These are phyloP conservation scores for Bufo bufo DNA, from an alignment of 2,113 vertebrate genomes.

Conservation along the genomic window DNA sequence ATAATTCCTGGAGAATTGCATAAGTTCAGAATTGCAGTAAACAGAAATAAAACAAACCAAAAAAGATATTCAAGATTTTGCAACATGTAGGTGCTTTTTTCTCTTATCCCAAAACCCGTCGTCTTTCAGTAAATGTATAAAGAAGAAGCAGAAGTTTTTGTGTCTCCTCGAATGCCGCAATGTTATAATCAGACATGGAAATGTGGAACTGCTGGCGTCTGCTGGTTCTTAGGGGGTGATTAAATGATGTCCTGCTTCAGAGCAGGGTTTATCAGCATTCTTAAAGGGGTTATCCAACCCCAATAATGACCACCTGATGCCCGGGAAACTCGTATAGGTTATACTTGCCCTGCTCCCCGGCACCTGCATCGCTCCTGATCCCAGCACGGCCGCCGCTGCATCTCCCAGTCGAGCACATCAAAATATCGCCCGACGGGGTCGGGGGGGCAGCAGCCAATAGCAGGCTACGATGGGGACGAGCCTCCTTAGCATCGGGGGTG, in stretches of 20 bases:
- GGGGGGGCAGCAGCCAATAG: too few species aligned
- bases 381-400: too few species aligned
- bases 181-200: background rate
- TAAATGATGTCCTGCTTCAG: background rate
- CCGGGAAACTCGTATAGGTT: too few species aligned
- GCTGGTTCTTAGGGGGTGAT: background rate
- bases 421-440: too few species aligned
- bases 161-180: background rate
- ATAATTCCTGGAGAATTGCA: background rate
- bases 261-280: too few species aligned
- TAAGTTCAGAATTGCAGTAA: background rate
- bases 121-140: slow-evolving; percentile 16
- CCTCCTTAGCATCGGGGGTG: too few species aligned
- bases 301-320: too few species aligned
- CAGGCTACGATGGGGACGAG: too few species aligned
- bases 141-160: slow-evolving; percentile 33
- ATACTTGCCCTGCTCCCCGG: too few species aligned
- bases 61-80: slow-evolving; percentile 1
- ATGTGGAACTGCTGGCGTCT: slow-evolving; percentile 6
- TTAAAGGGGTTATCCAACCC: too few species aligned
- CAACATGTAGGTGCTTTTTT: slow-evolving; percentile 36
- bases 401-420: too few species aligned
- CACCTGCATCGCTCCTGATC: too few species aligned
- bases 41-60: slow-evolving; percentile 1
- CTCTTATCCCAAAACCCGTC: background rate